These are phyloP conservation scores for Theretra japonica DNA, from an alignment of 2,888 invertebrate genomes.

Conservation along the genomic window DNA sequence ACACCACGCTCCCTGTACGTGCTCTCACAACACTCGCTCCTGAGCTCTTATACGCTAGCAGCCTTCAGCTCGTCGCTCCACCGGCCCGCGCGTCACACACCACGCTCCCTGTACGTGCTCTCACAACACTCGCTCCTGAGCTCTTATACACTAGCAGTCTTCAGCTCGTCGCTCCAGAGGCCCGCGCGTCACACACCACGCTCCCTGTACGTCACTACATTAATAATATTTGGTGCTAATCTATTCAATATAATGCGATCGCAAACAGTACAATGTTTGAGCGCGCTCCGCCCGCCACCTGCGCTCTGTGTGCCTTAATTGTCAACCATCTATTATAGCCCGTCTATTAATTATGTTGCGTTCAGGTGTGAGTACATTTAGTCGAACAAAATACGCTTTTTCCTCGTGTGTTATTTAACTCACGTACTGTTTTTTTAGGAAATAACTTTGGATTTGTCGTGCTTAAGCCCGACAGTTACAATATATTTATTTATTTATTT, in stretches of 20 bases:
- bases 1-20: conserved; percentile 21
- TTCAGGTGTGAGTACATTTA: conserved; percentile 20
- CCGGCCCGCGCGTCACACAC: conserved; percentile 10
- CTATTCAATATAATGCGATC: conserved; percentile 19
- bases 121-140: conserved; percentile 1
- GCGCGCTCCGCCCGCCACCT: neutral
- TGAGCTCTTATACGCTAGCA: conserved; percentile 19
- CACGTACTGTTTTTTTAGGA: neutral
- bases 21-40: conserved; percentile 24
- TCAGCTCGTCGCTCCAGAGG: neutral
- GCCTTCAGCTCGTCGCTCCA: conserved; percentile 23
- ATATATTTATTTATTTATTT: too few relatives aligned
- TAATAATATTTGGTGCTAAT: conserved; percentile 12
- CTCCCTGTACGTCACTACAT: neutral
- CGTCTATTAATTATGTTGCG: conserved; percentile 18
- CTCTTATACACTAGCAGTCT: neutral
- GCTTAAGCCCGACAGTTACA: neutral
- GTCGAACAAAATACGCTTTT: neutral
- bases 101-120: conserved; percentile 6
- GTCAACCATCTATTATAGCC: conserved; percentile 13
- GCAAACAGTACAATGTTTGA: conserved; percentile 18
- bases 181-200: too few relatives aligned
- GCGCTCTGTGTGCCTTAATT: conserved; percentile 9
- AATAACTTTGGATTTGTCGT: neutral
- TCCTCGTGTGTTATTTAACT: neutral